Evolutionary conservation across 2,888 invertebrate species (phyloP).

Genomic region (Anodontia alba): DNA sequence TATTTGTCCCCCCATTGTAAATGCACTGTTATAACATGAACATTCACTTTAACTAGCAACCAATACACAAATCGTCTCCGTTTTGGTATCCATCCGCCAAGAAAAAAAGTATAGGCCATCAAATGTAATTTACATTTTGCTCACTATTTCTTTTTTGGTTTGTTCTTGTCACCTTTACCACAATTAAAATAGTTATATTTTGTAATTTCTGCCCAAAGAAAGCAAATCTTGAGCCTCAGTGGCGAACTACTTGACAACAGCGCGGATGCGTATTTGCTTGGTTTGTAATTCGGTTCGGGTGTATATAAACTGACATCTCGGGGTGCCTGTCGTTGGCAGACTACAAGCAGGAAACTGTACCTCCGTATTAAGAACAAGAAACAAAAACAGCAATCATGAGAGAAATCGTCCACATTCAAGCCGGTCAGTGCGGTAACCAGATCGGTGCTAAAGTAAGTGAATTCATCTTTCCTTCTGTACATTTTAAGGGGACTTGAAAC

Average conservation of each 20-base stretch:
- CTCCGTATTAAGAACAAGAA: background rate
- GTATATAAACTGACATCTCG: too few species aligned
- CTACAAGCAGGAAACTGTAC: background rate
- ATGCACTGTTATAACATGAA: background rate
- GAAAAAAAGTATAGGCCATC: background rate
- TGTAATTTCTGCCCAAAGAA: too few species aligned
- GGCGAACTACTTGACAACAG: too few species aligned
- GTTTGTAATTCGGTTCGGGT: too few species aligned
- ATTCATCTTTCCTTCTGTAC: background rate
- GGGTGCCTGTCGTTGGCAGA: too few species aligned
- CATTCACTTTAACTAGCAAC: background rate
- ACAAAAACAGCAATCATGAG: slow-evolving; percentile 44
- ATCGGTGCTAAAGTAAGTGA: slow-evolving; percentile 60
- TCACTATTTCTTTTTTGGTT: too few species aligned
- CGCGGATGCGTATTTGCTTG: too few species aligned
- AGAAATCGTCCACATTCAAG: slow-evolving; percentile 62
- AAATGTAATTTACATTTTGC: too few species aligned
- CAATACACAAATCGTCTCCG: background rate
- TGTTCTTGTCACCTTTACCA: too few species aligned
- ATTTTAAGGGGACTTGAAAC: too few species aligned
- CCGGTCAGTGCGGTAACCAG: slow-evolving; percentile 64
- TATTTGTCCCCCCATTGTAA: background rate
- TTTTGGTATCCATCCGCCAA: background rate
- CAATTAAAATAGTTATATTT: too few species aligned
- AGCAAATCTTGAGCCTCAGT: background rate